phyloP scores from a whole-genome alignment of 2,797 vertebrate species.

The Dryobates pubescens region DNA sequence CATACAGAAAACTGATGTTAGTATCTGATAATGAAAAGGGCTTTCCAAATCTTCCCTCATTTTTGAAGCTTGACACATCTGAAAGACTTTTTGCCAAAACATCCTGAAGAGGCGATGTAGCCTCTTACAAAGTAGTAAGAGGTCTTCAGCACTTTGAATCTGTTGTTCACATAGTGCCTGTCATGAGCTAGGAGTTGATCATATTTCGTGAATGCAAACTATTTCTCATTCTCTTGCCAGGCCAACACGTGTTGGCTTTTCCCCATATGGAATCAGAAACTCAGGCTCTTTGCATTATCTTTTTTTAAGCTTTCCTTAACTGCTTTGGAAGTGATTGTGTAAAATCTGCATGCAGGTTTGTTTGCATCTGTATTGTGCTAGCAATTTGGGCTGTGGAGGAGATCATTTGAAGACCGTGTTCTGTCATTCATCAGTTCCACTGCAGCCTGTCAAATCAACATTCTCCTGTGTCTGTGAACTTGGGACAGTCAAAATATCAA shows the following conservation, averaged over 20 bases:
- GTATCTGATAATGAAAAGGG: background rate
- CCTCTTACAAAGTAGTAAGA: background rate
- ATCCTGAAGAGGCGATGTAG: background rate
- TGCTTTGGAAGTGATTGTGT: background rate
- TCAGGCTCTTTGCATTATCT: background rate
- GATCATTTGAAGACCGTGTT: background rate
- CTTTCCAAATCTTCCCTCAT: background rate
- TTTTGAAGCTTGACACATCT: background rate
- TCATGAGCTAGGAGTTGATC: background rate
- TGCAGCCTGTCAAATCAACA: background rate
- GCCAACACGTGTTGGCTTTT: background rate
- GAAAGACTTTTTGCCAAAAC: background rate
- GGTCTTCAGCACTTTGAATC: constrained; percentile 7
- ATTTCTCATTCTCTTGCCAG: background rate
- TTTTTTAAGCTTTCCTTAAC: background rate
- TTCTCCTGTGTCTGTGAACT: background rate
- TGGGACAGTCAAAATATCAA: background rate
- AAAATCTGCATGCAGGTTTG: background rate
- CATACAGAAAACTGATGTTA: background rate
- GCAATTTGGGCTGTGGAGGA: background rate
- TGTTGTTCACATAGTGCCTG: background rate
- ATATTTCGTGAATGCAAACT: background rate
- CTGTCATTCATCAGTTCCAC: background rate
- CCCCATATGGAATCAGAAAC: background rate
- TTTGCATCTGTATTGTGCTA: background rate